Base-by-base conservation (phyloP, 2,888 invertebrate genomes). In the Lochmaea crataegi region DNA sequence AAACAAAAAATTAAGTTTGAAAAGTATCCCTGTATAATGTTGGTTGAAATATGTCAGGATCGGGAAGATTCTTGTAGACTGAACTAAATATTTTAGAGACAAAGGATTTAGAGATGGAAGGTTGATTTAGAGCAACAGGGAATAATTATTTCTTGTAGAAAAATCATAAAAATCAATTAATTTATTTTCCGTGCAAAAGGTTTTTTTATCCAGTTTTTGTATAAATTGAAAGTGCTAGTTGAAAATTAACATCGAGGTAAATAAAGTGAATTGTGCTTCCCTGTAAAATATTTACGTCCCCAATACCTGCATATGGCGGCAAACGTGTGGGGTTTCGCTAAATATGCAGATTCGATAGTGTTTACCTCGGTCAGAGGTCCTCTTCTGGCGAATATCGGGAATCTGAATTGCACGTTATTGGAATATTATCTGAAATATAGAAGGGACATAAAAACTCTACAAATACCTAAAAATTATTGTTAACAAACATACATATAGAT, bases 331-430 rank as follows among this genome's bases (percentile, higher is more conserved):
- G 67, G 67, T 66, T 41, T 56, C 41, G 38, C 16, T 42, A 67
- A 67, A 67, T 66, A 66, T 66, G 66, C 66, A 66, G 32, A 66
- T 66, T 56, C 66, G 42, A 67, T 51, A 67, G 56, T 67, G 67
- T 67, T 67, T 67, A 67, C 57, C 22, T 57, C 67, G 57, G 42
- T 67, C 67, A 42, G 60, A 38, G 60, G 61, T 41, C 32, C 58
- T 26, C 58, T 38, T 60, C 58, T 60, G 58, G 12, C 18, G 38
- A 32, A 38, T 38, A 60, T 60, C 58, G 58, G 14, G 32, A 60
- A 60, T 60, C 32, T 14, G 32, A 60, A 60, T 32, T 14, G 58
- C 14, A 58, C 57, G 57, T 58, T 58, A 58, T 58, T 58, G 58
- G n/a, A 60, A 32, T 38, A n/a, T 60, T n/a, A 32, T 60, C 10